A percentile compares a stretch with the other conserved stretches of the same genome.
Evolutionary conservation across 1,140 invertebrate species (phyloP).

Genomic region (Pseudomyrmex pallidus): DNA sequence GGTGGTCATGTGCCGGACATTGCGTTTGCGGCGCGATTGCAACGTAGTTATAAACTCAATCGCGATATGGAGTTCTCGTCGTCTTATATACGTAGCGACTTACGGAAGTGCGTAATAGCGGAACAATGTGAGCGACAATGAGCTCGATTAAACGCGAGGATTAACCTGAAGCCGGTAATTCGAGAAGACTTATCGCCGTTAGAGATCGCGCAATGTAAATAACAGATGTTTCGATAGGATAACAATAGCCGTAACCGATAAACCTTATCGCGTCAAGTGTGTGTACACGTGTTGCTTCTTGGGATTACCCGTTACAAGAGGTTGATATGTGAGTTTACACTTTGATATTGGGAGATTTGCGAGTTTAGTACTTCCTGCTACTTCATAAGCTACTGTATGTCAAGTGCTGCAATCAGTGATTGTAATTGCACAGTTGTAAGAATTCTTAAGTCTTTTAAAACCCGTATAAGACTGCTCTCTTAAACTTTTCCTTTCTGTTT

Average conservation of each 20-base stretch:
- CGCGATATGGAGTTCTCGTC: not conserved
- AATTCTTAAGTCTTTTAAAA: not conserved
- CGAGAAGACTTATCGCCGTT: not conserved
- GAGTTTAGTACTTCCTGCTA: not conserved
- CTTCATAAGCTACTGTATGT: not conserved
- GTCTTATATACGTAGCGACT: not conserved
- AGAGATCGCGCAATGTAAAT: not conserved
- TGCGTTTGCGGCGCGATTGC: not conserved
- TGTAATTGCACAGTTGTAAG: not conserved
- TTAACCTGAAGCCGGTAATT: slow-evolving; percentile 14
- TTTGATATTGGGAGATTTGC: too few species aligned
- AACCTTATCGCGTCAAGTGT: not conserved
- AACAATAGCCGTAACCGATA: not conserved
- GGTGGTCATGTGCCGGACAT: not conserved
- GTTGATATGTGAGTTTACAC: not conserved
- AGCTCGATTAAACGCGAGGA: not conserved
- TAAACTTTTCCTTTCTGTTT: too few species aligned
- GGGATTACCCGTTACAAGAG: too few species aligned
- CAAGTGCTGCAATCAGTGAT: too few species aligned
- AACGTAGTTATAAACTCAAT: not conserved
- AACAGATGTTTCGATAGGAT: not conserved
- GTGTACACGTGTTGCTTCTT: too few species aligned
- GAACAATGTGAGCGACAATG: not conserved
- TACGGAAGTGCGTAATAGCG: not conserved
- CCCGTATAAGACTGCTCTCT: not conserved